Evolutionary conservation across 1,140 invertebrate genomes (phyloP), one percentile per base, ranked within the genome.

Genomic region (Diuraphis noxia): DNA sequence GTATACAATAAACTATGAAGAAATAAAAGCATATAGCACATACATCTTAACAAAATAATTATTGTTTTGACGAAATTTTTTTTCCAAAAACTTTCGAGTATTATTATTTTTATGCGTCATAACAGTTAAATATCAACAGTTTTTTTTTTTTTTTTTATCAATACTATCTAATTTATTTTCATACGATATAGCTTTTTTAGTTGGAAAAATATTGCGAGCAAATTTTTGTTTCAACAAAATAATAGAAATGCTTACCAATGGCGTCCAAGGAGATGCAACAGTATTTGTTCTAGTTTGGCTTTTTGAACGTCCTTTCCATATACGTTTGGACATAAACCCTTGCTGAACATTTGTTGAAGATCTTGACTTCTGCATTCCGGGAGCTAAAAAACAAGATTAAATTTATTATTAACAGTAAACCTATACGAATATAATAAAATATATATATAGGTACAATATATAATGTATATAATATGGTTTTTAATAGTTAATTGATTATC

Each of bases 281-380:
- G 93, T 91, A 94, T 41, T 94, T 81, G 94, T 94, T 92, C 96
- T 95, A 87, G 96, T 96, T 92, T 97, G 96, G 93, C 96, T 97
- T 93, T 97, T 97, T 92, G 96, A 97, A 92, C 97, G 94, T 46
- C 96, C 96, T 92, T 96, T 95, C 96, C 96, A 97, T 93, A 98
- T 96, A 94, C 97, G 96, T 94, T 97, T 96, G 92, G 97, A 96
- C 92, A 98, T 96, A 93, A 97, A 95, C 34, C 95, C 95, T 93
- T 95, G 95, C 93, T 97, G 97, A 93, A 97, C 96, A 93, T 98
- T 97, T 94, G 96, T 97, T 93, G 96, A 97, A 92, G 97, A 97
- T 92, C 96, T 97, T 79, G 91, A 86, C 94, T 97, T 98, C 95
- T 97, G 97, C 97, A 97, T 97, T 72, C 91, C 91, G 85, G 91